Percentiles rank a stretch among this genome's conserved stretches.
These are phyloP conservation scores for Myotis pilosus DNA, from an alignment of 2,797 vertebrate genomes.

Conservation along the genomic window DNA sequence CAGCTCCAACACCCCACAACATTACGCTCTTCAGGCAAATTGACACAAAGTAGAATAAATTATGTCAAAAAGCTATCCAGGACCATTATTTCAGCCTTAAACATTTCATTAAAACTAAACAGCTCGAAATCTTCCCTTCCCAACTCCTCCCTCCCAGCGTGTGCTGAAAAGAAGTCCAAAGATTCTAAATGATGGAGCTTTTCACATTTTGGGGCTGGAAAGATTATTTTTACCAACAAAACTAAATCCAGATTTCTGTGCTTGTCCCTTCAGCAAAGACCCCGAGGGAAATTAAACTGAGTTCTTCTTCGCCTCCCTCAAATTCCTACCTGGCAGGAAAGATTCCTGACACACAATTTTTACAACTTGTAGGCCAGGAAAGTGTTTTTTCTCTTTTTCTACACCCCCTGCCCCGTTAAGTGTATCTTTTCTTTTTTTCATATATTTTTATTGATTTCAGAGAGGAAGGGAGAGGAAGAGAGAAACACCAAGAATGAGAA, in stretches of 20 bases:
- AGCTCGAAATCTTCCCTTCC: constrained; percentile 30
- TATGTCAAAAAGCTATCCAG: constrained; percentile 33
- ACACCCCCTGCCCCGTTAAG: not conserved
- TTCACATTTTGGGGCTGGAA: not conserved
- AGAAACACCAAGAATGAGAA: too few relatives aligned
- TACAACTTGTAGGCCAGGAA: constrained; percentile 35
- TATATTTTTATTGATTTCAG: too few relatives aligned
- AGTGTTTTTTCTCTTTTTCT: not conserved
- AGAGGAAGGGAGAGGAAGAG: too few relatives aligned
- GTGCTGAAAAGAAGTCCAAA: not conserved
- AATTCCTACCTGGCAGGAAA: constrained; percentile 7
- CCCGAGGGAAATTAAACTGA: not conserved
- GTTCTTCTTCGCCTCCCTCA: not conserved
- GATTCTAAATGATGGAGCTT: not conserved
- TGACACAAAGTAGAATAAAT: constrained; percentile 68
- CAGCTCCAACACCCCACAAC: constrained; percentile 32
- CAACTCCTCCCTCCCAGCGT: not conserved
- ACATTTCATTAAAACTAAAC: constrained; percentile 69
- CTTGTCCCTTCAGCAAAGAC: constrained; percentile 3
- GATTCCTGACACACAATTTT: not conserved
- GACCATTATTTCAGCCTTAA: constrained; percentile 70
- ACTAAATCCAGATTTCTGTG: constrained; percentile 41
- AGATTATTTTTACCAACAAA: constrained; percentile 47
- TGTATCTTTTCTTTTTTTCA: not conserved
- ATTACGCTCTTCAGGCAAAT: constrained; percentile 63